A percentile compares a stretch with the other conserved stretches of the same genome.
phyloP scores from a whole-genome alignment of 2,113 vertebrate genomes.

The Eulacestoma nigropectus region DNA sequence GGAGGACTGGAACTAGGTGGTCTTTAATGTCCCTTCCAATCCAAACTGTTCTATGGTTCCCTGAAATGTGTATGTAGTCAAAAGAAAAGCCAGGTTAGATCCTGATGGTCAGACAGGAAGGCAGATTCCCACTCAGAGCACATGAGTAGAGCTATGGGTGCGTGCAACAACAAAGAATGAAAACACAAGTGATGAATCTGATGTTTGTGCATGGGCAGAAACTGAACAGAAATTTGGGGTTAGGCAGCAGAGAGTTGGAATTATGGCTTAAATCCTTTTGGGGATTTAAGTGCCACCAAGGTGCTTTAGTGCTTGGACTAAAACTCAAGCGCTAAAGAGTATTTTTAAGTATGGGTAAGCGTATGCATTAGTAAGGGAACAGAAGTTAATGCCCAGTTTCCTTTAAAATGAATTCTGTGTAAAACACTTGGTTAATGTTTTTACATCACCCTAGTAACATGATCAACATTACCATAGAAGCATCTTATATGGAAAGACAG shows the following conservation, averaged over 20 bases:
- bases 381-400: background rate
- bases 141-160: background rate
- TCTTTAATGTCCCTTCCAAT: background rate
- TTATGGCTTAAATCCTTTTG: background rate
- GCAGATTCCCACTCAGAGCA: background rate
- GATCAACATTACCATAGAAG: conserved; percentile 35
- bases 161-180: background rate
- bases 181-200: background rate
- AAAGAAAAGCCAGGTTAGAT: background rate
- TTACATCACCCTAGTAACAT: conserved; percentile 47
- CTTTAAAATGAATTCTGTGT: conserved; percentile 18
- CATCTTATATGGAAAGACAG: conserved; percentile 47
- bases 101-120: background rate
- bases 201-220: background rate
- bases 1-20: background rate
- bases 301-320: background rate
- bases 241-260: background rate
- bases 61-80: background rate
- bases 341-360: background rate
- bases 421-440: conserved; percentile 40
- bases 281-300: background rate
- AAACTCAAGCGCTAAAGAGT: background rate
- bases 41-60: background rate
- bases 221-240: background rate
- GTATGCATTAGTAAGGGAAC: background rate